Base-by-base conservation (phyloP, 2,888 invertebrate genomes). In the Sarcophaga carnaria region DNA sequence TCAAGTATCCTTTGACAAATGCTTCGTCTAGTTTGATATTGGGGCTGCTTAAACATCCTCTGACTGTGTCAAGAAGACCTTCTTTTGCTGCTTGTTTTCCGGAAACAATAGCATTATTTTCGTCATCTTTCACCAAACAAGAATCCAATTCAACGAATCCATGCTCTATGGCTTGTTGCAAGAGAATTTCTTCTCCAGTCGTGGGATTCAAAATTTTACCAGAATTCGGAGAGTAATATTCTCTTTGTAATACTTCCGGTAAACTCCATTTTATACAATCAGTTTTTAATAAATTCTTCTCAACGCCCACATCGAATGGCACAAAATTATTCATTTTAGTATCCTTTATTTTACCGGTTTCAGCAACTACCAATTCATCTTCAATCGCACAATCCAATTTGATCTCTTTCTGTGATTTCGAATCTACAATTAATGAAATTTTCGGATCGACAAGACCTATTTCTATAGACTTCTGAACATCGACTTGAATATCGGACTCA, bases 401-500 rank as follows among this genome's bases (percentile, higher is more conserved):
- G 2, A 98, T 93, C 88, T 96, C 96, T 88, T 95, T 95, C 78
- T 96, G 96, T 70, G 95, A 95, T 89, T 95, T 95, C 0, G 96
- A 96, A 91, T 98, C 97, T 92, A 96, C 96, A 88, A 97, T 96
- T 93, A 97, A 95, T 6, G 97, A 96, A 89, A 97, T 96, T 86
- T 96, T 96, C 1, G 97, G 96, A 93, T 97, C 97, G 47, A 98
- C 95, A 87, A 98, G 95, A 89, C 96, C 96, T 90, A 97, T 95
- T 88, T 96, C 95, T 71, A 97, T 95, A 3, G 97, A 97, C 90
- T 97, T 97, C 75, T 95, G 95, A 25, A 98, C 94, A 89, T 96
- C 95, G 1, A 98, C 94, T 88, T 95, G 94, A 92, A 96, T 96
- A 90, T 96, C 95, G 59, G 96, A 96, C 87, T 97, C 94, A 37